phyloP scores from a whole-genome alignment of 2,888 invertebrate species.

The Drosophila dives region DNA sequence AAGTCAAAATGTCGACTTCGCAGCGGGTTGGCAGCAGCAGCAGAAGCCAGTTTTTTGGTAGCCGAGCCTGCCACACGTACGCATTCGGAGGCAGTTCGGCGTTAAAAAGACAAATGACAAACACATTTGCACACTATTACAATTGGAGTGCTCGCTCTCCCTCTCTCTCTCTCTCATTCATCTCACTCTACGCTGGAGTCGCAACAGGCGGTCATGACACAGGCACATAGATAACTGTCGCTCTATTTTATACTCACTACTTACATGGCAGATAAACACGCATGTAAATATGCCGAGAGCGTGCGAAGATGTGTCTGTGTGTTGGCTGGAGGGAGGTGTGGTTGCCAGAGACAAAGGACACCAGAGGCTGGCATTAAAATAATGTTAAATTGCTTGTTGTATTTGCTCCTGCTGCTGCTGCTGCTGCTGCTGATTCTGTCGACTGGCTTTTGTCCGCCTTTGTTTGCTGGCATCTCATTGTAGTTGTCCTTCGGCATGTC shows the following conservation, averaged over 20 bases:
- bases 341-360: slow-evolving; percentile 56
- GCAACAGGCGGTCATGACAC: slow-evolving; percentile 71
- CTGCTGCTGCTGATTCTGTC: slow-evolving; percentile 13
- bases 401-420: slow-evolving; percentile 51
- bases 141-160: slow-evolving; percentile 42
- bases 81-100: slow-evolving; percentile 59
- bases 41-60: slow-evolving; percentile 15
- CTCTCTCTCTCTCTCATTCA: slow-evolving; percentile 21
- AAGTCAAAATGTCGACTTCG: slow-evolving; percentile 59
- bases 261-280: slow-evolving; percentile 72
- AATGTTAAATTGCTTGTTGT: slow-evolving; percentile 72
- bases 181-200: slow-evolving; percentile 23
- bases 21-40: slow-evolving; percentile 58
- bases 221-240: slow-evolving; percentile 67
- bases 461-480: slow-evolving; percentile 59
- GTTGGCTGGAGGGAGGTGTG: not conserved
- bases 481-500: slow-evolving; percentile 65
- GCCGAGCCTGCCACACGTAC: slow-evolving; percentile 41
- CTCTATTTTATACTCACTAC: slow-evolving; percentile 73
- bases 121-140: slow-evolving; percentile 75
- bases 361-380: slow-evolving; percentile 65
- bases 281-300: slow-evolving; percentile 59
- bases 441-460: slow-evolving; percentile 42
- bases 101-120: slow-evolving; percentile 75
- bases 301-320: not conserved